A percentile compares a stretch with the other conserved stretches of the same genome.
phyloP scores from a whole-genome alignment of 2,888 invertebrate genomes.

The Coleophora flavipennella region DNA sequence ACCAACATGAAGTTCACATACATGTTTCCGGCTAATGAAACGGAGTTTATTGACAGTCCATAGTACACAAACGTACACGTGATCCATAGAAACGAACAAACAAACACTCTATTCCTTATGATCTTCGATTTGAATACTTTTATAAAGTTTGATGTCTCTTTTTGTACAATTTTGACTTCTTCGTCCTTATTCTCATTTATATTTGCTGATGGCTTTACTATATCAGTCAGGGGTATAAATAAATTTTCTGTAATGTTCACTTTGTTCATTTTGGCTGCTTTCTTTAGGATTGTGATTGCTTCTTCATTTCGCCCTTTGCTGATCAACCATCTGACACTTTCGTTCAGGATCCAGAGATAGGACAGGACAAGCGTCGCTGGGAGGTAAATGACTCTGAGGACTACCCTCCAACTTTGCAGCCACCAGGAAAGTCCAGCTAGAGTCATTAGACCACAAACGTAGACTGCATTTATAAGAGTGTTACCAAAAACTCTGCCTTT shows the following conservation, averaged over 20 bases:
- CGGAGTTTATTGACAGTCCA: constrained; percentile 84
- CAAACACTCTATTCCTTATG: constrained; percentile 70
- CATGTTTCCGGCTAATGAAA: constrained; percentile 81
- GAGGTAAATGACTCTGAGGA: constrained; percentile 77
- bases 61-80: constrained; percentile 87
- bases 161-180: constrained; percentile 13
- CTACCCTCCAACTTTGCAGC: constrained; percentile 78
- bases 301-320: constrained; percentile 77
- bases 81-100: constrained; percentile 84
- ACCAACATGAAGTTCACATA: constrained; percentile 82
- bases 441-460: constrained; percentile 79
- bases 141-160: constrained; percentile 31
- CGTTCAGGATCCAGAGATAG: constrained; percentile 80
- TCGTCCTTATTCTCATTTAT: constrained; percentile 16
- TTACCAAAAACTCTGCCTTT: constrained; percentile 82
- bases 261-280: constrained; percentile 77
- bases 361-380: constrained; percentile 78
- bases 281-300: constrained; percentile 75
- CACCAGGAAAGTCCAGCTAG: constrained; percentile 79
- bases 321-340: constrained; percentile 84
- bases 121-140: constrained; percentile 70
- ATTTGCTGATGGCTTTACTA: constrained; percentile 23
- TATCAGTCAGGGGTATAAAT: constrained; percentile 43
- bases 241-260: constrained; percentile 55
- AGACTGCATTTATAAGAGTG: constrained; percentile 79